Conservation (phyloP, 2,888 invertebrate species). For the Glaucopsyche alexis region DNA sequence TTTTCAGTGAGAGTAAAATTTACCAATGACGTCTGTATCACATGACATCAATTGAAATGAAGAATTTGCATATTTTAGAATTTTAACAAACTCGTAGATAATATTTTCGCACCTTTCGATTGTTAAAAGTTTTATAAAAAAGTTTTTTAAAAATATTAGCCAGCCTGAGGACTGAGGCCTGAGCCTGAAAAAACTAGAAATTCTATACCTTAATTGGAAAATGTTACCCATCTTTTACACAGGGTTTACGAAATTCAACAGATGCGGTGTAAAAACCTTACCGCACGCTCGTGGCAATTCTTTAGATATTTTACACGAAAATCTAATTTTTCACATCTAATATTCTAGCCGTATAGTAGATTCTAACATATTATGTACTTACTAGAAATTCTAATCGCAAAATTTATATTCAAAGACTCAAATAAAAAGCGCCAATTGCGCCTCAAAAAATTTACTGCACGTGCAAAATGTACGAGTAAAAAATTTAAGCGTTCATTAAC, state of each 20-base stretch:
- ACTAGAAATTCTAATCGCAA: conserved; percentile 5
- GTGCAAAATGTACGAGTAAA: conserved; percentile 27
- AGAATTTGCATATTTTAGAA: no score
- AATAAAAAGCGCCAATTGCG: conserved; percentile 13
- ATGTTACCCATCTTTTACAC: neutral
- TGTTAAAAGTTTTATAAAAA: no score
- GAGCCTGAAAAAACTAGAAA: neutral
- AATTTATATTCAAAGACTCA: conserved; percentile 21
- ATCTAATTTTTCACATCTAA: neutral
- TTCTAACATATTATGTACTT: no score
- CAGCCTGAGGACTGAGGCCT: neutral
- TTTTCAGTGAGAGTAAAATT: no score
- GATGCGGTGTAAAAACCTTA: neutral
- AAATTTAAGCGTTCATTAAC: conserved; percentile 29
- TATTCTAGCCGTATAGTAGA: neutral
- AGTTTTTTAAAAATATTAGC: neutral
- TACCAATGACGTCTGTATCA: no score
- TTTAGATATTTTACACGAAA: neutral
- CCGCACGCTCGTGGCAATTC: neutral
- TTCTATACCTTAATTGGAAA: neutral
- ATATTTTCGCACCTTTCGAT: neutral
- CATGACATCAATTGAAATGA: no score
- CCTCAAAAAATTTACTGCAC: conserved; percentile 23
- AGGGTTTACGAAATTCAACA: neutral
- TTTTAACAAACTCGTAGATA: no score